A percentile compares a stretch with the other conserved stretches of the same genome.
Conservation (phyloP, 2,888 invertebrate genomes). For the Villa cingulata region DNA sequence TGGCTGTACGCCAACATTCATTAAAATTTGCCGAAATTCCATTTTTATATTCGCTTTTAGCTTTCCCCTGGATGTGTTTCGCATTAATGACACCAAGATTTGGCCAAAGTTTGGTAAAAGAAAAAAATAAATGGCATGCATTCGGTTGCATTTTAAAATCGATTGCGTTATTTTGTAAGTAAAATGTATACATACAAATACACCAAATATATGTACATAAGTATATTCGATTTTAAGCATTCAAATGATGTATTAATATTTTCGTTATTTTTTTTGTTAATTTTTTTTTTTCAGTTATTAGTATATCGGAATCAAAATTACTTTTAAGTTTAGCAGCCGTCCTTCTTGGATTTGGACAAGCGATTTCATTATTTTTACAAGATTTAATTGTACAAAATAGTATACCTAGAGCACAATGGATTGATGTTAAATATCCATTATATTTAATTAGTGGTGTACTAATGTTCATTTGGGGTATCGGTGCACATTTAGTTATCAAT, state of each 20-base stretch:
- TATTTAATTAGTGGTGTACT: slow-evolving; percentile 32
- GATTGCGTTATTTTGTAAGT: slow-evolving; percentile 30
- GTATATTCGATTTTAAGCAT: too few species aligned
- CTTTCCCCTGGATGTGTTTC: slow-evolving; percentile 37
- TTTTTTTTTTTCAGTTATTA: slow-evolving; percentile 24
- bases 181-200: too few species aligned
- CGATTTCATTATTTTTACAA: slow-evolving; percentile 32
- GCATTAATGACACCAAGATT: slow-evolving; percentile 35
- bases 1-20: slow-evolving; percentile 31
- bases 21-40: slow-evolving; percentile 35
- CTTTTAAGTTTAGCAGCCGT: slow-evolving; percentile 33
- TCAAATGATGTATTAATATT: neutral
- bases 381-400: slow-evolving; percentile 32
- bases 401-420: slow-evolving; percentile 32
- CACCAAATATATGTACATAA: too few species aligned
- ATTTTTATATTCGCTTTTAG: slow-evolving; percentile 32
- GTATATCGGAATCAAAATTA: slow-evolving; percentile 32
- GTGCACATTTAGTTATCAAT: slow-evolving; percentile 30
- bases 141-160: slow-evolving; percentile 31
- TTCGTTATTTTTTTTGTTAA: neutral
- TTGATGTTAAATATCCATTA: slow-evolving; percentile 28
- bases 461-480: slow-evolving; percentile 29
- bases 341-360: slow-evolving; percentile 32
- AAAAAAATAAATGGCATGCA: slow-evolving; percentile 31
- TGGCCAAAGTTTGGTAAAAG: slow-evolving; percentile 28